Evolutionary conservation across 2,113 vertebrate species (phyloP).

Genomic region (Carettochelys insculpta): DNA sequence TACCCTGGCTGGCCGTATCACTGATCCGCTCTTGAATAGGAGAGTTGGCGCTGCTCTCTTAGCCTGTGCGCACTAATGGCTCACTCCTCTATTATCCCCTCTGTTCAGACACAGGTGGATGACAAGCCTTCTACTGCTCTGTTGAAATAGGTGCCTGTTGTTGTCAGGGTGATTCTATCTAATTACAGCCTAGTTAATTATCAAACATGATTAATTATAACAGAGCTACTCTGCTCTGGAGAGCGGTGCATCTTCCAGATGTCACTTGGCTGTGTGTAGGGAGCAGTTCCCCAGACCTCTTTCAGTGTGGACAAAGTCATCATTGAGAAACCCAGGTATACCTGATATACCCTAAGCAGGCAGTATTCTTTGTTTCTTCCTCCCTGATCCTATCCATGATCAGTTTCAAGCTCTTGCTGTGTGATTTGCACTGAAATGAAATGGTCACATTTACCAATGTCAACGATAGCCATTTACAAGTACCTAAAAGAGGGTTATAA

Average conservation of each 20-base stretch:
- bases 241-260: constrained; percentile 72
- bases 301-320: constrained; percentile 1
- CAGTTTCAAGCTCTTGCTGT: not conserved
- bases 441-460: not conserved
- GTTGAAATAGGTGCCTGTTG: constrained; percentile 72
- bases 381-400: not conserved
- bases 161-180: constrained; percentile 80
- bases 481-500: no score
- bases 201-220: constrained; percentile 76
- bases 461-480: no score
- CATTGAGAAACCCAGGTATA: not conserved
- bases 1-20: constrained; percentile 58
- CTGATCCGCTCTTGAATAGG: constrained; percentile 66
- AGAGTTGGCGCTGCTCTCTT: constrained; percentile 61
- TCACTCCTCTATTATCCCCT: constrained; percentile 67
- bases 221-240: constrained; percentile 47
- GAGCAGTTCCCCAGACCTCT: constrained; percentile 47
- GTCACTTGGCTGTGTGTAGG: constrained; percentile 14
- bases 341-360: not conserved
- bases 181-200: constrained; percentile 81
- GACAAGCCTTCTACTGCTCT: constrained; percentile 70
- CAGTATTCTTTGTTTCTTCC: not conserved
- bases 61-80: constrained; percentile 61
- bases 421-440: not conserved
- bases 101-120: constrained; percentile 77